Evolutionary conservation across 2,797 vertebrate species (phyloP).

Genomic region (Trematomus bernacchii): DNA sequence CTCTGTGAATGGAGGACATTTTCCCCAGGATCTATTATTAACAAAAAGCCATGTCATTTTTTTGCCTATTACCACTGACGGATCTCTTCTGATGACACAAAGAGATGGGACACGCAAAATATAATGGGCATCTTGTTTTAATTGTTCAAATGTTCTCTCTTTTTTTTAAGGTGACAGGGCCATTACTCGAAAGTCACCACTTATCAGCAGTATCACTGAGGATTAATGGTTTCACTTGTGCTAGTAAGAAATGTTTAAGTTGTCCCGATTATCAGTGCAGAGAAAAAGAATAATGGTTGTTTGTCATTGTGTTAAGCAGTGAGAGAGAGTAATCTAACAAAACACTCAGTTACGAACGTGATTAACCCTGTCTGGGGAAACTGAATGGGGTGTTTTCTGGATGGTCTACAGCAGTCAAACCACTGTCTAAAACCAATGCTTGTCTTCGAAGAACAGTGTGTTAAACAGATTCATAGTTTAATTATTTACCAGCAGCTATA

Average conservation of each 20-base stretch:
- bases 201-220: slow-evolving; percentile 97
- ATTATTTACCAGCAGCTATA: slow-evolving; percentile 24
- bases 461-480: slow-evolving; percentile 30
- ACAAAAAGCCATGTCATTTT: slow-evolving; percentile 44
- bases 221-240: slow-evolving; percentile 99
- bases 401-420: slow-evolving; percentile 46
- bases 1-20: slow-evolving; percentile 1
- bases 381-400: slow-evolving; percentile 60
- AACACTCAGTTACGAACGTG: slow-evolving; percentile 85
- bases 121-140: slow-evolving; percentile 97
- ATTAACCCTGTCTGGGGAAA: slow-evolving; percentile 91
- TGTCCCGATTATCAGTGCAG: slow-evolving; percentile 98
- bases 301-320: slow-evolving; percentile 96
- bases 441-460: slow-evolving; percentile 31
- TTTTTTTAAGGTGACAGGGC: slow-evolving; percentile 94
- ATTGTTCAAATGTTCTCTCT: slow-evolving; percentile 95
- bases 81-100: slow-evolving; percentile 91
- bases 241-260: slow-evolving; percentile 98
- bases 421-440: slow-evolving; percentile 46
- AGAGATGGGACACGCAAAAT: slow-evolving; percentile 81
- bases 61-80: slow-evolving; percentile 68
- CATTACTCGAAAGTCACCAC: slow-evolving; percentile 98
- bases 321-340: slow-evolving; percentile 93
- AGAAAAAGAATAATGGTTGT: slow-evolving; percentile 99
- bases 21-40: slow-evolving; percentile 30